Evolutionary conservation across 2,888 invertebrate species (phyloP), one percentile per base, ranked within the genome.

Genomic region (Hedya salicella): DNA sequence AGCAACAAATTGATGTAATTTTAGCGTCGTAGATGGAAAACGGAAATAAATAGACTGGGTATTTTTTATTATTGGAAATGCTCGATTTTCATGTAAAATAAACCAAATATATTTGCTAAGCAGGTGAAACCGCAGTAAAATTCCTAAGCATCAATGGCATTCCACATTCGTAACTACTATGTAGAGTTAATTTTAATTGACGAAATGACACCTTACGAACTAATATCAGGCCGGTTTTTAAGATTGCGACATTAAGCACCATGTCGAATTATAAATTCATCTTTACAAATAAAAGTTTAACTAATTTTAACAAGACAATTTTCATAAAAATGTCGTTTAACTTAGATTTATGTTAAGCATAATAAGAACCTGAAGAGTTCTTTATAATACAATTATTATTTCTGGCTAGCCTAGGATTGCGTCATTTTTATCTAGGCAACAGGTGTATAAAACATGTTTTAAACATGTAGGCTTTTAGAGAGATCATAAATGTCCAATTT

Each of bases 241-340:
- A 17, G 13, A 16, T 42, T 25, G 44, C 56, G 13, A 21, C 17
- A 42, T 42, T 39, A 16, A 61, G 60, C 40, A 30, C 40, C 42
- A 25, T 32, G 44, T 42, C 32, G 17, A 19, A 62, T 42, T 32
- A 52, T 44, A 32, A 52, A 50, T 61, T 42, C 25, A 40, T 40
- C 19, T 49, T 16, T n/a, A 49, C n/a, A 36, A 42, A 61, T 49
- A 39, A 52, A 44, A 46, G 11, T 30, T 32, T 19, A 13, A 21
- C 44, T 52, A 8, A 32, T 53, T 49, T 44, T 36, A 53, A 62
- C 39, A 39, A 46, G 53, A 36, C 25, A 13, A 53, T 62, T 62
- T 62, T 62, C 52, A 53, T 62, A 53, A 46, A 53, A 53, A 53
- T 16, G 21, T 39, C 44, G 21, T 54, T 54, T 6, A 25, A 16